Conservation (phyloP, 2,888 invertebrate genomes). For the Drosophila borborema region DNA sequence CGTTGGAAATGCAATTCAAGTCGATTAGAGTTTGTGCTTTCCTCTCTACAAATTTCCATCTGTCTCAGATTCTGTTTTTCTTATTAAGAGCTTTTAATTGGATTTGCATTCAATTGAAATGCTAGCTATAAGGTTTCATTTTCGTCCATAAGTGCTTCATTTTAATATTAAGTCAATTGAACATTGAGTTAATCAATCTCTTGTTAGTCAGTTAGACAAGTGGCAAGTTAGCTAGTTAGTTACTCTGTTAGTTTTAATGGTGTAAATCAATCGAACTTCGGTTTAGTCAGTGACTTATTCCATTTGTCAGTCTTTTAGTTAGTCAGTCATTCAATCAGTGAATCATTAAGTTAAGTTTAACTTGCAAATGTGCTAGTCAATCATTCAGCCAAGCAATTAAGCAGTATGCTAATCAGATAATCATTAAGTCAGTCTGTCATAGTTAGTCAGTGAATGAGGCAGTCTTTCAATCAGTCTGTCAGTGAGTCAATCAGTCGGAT, state of each 20-base stretch:
- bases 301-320: too few species aligned
- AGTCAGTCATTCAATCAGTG: too few species aligned
- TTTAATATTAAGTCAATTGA: neutral
- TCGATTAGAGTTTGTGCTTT: conserved; percentile 5
- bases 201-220: neutral
- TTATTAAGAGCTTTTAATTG: neutral
- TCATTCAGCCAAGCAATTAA: too few species aligned
- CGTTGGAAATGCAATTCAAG: neutral
- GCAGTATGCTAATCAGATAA: neutral
- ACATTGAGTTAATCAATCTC: neutral
- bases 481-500: neutral
- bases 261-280: too few species aligned
- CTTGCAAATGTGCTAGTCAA: too few species aligned
- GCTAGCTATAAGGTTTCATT: neutral
- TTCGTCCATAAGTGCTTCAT: neutral
- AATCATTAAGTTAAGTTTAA: too few species aligned
- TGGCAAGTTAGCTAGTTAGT: neutral
- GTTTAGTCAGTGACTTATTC: too few species aligned
- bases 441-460: neutral
- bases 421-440: neutral
- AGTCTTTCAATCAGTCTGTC: neutral
- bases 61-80: too few species aligned
- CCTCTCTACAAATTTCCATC: neutral
- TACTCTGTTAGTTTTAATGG: neutral
- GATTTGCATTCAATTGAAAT: neutral